These are phyloP conservation scores for Mythimna pallens DNA, from an alignment of 2,888 invertebrate genomes.

Conservation along the genomic window DNA sequence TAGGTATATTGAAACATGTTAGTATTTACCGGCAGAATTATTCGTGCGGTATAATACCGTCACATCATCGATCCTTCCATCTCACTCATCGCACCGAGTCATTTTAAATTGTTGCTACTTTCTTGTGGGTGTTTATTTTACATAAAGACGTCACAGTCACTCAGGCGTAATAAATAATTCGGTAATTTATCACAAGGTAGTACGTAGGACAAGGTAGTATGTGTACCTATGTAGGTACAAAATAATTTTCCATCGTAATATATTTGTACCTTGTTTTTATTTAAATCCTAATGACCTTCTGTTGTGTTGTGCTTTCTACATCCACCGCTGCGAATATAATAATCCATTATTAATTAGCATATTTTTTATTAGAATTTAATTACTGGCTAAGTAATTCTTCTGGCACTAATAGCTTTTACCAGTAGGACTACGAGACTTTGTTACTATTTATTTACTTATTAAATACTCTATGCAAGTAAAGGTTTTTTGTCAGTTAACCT, in stretches of 20 bases:
- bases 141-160: neutral
- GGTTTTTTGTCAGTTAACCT: no score
- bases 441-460: conserved; percentile 5
- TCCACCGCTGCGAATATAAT: neutral
- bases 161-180: neutral
- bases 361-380: neutral
- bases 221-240: neutral
- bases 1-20: conserved; percentile 21
- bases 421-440: conserved; percentile 2
- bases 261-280: neutral
- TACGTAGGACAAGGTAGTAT: neutral
- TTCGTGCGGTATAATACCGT: conserved; percentile 28
- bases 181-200: neutral
- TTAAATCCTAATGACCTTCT: neutral
- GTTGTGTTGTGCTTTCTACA: neutral
- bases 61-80: conserved; percentile 41
- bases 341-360: neutral
- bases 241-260: neutral
- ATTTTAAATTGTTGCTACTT: conserved; percentile 32
- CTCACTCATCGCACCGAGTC: conserved; percentile 14
- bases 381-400: neutral
- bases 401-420: neutral
- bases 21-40: conserved; percentile 24
- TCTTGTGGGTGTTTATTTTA: conserved; percentile 9
- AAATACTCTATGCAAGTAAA: no score